A percentile compares a stretch with the other conserved stretches of the same genome.
Conservation (phyloP, 1,140 invertebrate species). For the Magallana ariakensis region DNA sequence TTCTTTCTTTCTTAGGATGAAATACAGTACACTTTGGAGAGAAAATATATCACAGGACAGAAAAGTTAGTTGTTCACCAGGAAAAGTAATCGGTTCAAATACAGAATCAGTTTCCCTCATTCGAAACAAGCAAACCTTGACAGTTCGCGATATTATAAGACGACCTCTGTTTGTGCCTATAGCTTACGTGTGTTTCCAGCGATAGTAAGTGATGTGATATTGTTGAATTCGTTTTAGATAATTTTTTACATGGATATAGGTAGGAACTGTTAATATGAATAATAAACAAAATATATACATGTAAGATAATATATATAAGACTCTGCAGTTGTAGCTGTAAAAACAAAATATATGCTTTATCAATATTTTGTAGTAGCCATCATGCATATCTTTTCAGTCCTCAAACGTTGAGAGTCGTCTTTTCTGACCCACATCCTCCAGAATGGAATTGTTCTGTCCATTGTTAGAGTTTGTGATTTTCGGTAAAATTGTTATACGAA, state of each 20-base stretch:
- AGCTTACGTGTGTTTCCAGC: constrained; percentile 26
- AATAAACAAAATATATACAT: too few species aligned
- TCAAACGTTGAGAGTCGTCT: not conserved
- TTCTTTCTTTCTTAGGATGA: constrained; percentile 17
- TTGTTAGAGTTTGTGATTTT: too few species aligned
- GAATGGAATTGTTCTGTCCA: too few species aligned
- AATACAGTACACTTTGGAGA: constrained; percentile 43
- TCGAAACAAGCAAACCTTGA: constrained; percentile 47
- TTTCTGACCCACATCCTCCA: not conserved
- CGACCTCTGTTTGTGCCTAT: constrained; percentile 49
- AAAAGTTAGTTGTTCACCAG: constrained; percentile 45
- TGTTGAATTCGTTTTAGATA: not conserved
- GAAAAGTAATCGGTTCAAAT: constrained; percentile 47
- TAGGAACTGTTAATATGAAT: too few species aligned
- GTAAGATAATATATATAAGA: too few species aligned
- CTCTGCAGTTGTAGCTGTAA: too few species aligned
- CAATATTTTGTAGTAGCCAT: too few species aligned
- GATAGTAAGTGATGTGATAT: constrained; percentile 31
- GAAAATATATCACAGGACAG: constrained; percentile 45
- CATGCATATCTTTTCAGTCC: not conserved
- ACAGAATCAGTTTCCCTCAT: constrained; percentile 34
- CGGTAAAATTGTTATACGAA: too few species aligned
- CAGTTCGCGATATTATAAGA: constrained; percentile 16
- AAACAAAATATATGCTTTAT: too few species aligned
- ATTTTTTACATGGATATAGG: too few species aligned